Evolutionary conservation across 2,113 vertebrate genomes (phyloP).

Genomic region (Carollia perspicillata): DNA sequence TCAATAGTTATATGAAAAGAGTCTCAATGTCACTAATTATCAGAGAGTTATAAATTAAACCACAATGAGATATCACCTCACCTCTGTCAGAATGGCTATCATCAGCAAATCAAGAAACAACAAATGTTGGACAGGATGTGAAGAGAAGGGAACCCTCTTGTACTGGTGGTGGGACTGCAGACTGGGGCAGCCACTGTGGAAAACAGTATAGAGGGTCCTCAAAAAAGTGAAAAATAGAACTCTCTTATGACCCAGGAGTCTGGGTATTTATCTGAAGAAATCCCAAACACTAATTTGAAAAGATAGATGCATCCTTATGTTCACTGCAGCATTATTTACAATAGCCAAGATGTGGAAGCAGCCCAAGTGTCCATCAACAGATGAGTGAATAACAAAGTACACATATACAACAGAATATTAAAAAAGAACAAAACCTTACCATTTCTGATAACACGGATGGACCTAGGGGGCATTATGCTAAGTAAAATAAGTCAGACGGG

Average conservation of each 20-base stretch:
- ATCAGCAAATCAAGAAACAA: neutral
- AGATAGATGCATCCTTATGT: neutral
- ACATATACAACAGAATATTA: neutral
- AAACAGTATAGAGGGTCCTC: neutral
- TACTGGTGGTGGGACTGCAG: neutral
- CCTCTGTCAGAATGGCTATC: neutral
- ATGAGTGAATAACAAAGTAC: neutral
- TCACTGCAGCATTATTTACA: neutral
- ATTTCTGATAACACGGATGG: neutral
- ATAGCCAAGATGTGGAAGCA: neutral
- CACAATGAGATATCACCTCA: neutral
- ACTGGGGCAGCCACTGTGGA: neutral
- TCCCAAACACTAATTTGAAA: neutral
- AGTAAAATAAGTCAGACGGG: neutral
- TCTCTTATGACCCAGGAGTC: neutral
- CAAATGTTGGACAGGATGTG: neutral
- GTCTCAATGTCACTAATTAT: neutral
- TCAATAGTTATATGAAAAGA: neutral
- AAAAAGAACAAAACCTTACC: neutral
- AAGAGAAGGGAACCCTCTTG: neutral
- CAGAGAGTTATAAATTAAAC: neutral
- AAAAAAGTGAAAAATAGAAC: neutral
- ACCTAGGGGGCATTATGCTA: neutral
- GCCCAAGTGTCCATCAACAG: neutral
- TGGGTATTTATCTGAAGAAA: neutral